Conservation (phyloP, 2,888 invertebrate genomes). For the Charanyca ferruginea region DNA sequence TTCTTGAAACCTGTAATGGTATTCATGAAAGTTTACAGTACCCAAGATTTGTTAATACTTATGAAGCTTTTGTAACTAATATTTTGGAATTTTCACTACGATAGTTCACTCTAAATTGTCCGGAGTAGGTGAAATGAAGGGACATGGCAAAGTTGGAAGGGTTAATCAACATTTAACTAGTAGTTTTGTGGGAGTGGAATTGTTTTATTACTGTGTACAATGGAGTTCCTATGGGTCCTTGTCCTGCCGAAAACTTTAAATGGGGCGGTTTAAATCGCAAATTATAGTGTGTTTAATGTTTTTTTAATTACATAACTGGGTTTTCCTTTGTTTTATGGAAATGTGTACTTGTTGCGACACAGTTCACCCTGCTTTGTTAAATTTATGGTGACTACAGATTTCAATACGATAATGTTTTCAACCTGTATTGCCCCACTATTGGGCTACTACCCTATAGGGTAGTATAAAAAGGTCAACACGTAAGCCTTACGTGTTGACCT, state of each 20-base stretch:
- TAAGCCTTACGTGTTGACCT: no score
- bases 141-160: conserved; percentile 24
- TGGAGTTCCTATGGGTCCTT: conserved; percentile 32
- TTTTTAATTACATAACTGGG: background rate
- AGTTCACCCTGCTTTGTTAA: no score
- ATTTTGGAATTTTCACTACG: conserved; percentile 35
- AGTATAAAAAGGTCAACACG: no score
- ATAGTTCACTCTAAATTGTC: conserved; percentile 25
- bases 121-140: conserved; percentile 33
- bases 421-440: no score
- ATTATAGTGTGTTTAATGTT: background rate
- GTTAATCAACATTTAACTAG: conserved; percentile 47
- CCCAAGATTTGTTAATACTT: conserved; percentile 43
- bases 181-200: conserved; percentile 39
- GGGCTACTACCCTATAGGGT: no score
- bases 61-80: conserved; percentile 34
- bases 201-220: conserved; percentile 31
- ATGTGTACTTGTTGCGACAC: no score
- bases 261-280: conserved; percentile 1
- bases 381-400: no score
- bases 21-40: conserved; percentile 52
- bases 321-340: background rate
- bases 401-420: no score
- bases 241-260: conserved; percentile 33
- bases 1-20: conserved; percentile 52